These are phyloP conservation scores for Caradrina clavipalpis DNA, from an alignment of 2,888 invertebrate species.

Conservation along the genomic window DNA sequence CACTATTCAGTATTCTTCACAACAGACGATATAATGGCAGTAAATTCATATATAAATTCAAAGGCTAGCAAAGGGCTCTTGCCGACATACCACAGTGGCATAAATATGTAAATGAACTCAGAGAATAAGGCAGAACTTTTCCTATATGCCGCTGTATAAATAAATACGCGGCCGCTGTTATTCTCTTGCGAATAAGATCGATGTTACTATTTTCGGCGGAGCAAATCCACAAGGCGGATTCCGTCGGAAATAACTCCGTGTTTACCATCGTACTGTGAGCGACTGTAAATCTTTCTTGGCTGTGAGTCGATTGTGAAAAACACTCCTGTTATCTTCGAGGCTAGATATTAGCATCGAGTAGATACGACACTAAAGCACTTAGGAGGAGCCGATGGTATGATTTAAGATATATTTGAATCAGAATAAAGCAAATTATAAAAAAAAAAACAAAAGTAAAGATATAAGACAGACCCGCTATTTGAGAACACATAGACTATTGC, in stretches of 20 bases:
- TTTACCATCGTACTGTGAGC: slow-evolving; percentile 79
- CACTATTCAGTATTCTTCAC: slow-evolving; percentile 27
- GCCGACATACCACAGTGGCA: slow-evolving; percentile 48
- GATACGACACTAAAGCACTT: slow-evolving; percentile 71
- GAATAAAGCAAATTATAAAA: slow-evolving; percentile 57
- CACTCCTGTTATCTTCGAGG: slow-evolving; percentile 75
- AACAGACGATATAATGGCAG: slow-evolving; percentile 27
- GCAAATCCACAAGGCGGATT: slow-evolving; percentile 87
- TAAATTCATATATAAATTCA: slow-evolving; percentile 40
- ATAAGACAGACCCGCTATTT: slow-evolving; percentile 62
- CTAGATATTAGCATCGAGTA: slow-evolving; percentile 67
- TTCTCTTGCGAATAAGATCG: slow-evolving; percentile 86
- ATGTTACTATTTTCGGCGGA: slow-evolving; percentile 88
- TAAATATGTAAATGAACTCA: slow-evolving; percentile 74
- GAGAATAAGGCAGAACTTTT: slow-evolving; percentile 75
- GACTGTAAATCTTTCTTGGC: slow-evolving; percentile 85
- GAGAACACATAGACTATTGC: slow-evolving; percentile 49
- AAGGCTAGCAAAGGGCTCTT: slow-evolving; percentile 47
- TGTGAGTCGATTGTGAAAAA: slow-evolving; percentile 84
- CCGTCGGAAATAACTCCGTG: slow-evolving; percentile 87
- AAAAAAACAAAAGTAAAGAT: slow-evolving; percentile 62
- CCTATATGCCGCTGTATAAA: slow-evolving; percentile 78
- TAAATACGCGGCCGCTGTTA: slow-evolving; percentile 82
- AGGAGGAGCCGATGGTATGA: slow-evolving; percentile 61
- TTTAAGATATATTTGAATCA: slow-evolving; percentile 68